Conservation (phyloP, 2,113 vertebrate species). For the Taxidea taxus region DNA sequence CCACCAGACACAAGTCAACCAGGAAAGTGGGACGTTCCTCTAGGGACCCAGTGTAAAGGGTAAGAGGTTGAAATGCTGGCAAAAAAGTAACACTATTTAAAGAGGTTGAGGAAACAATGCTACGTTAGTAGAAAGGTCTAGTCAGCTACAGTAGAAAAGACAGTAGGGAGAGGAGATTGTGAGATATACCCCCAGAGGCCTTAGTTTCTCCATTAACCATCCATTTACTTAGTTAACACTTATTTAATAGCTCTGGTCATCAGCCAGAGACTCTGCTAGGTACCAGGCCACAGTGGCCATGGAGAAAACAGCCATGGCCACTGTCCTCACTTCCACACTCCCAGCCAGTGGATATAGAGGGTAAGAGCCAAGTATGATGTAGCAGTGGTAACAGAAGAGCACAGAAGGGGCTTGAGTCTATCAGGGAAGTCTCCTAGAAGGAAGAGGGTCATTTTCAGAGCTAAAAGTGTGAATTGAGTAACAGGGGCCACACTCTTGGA, state of each 20-base stretch:
- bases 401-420: neutral
- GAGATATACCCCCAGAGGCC: neutral
- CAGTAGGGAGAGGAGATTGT: neutral
- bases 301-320: neutral
- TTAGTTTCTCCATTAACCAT: neutral
- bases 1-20: neutral
- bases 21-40: neutral
- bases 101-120: neutral
- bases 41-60: neutral
- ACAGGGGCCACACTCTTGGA: neutral
- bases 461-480: neutral
- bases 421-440: neutral
- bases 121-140: neutral
- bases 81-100: neutral
- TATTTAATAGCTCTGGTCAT: neutral
- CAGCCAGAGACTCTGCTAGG: neutral
- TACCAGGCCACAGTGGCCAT: neutral
- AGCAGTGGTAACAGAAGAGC: neutral
- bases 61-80: neutral
- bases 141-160: neutral
- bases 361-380: neutral
- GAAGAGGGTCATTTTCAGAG: neutral
- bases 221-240: neutral
- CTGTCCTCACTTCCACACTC: neutral
- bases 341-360: rapidly evolving